Evolutionary conservation across 53 echinoderm and acorn worm genomes (phyloP).

Genomic region (Henricia sp.): DNA sequence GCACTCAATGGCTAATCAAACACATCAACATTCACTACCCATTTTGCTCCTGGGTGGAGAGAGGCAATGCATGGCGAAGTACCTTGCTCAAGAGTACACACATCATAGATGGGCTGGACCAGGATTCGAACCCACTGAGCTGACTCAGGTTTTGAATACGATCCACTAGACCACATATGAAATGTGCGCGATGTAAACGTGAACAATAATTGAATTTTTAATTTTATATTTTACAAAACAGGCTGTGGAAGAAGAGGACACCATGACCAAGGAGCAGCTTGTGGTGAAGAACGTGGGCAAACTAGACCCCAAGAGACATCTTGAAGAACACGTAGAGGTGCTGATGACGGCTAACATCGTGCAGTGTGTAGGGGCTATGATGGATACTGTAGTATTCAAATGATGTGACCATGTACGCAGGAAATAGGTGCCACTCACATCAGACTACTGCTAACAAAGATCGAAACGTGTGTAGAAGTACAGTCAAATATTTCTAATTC

Average conservation of each 20-base stretch:
- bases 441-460: too few species aligned
- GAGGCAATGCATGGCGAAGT: too few species aligned
- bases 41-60: too few species aligned
- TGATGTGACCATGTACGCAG: slow-evolving; percentile 32
- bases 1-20: too few species aligned
- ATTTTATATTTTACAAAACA: slow-evolving; percentile 23
- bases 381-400: slow-evolving; percentile 98
- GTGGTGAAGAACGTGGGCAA: slow-evolving; percentile 99
- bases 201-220: neutral
- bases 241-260: slow-evolving; percentile 98
- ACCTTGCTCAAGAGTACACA: too few species aligned
- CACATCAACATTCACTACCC: too few species aligned
- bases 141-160: too few species aligned
- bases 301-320: slow-evolving; percentile 95
- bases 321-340: slow-evolving; percentile 94
- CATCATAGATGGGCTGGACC: too few species aligned
- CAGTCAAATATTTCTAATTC: too few species aligned
- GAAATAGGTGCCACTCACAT: too few species aligned
- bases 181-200: neutral
- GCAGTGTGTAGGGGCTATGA: slow-evolving; percentile 95
- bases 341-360: slow-evolving; percentile 97
- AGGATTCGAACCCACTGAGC: too few species aligned
- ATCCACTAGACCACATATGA: neutral
- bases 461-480: too few species aligned
- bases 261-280: slow-evolving; percentile 94